Evolutionary conservation across 2,888 invertebrate genomes (phyloP), one percentile per base, ranked within the genome.

Genomic region (Scaptodrosophila latifasciaeformis): DNA sequence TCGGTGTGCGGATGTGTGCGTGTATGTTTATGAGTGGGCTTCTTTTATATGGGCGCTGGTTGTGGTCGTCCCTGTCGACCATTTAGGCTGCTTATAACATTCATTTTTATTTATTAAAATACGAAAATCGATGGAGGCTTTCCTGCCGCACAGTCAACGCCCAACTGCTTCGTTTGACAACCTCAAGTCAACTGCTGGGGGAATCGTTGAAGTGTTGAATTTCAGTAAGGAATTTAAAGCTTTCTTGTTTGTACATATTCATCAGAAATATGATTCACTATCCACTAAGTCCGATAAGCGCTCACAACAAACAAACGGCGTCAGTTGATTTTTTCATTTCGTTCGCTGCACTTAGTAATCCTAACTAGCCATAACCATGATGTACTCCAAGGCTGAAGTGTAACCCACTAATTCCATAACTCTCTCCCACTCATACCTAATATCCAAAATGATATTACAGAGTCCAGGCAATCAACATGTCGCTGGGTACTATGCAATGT

Each of bases 401-500:
- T 83, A 82, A 75, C 29, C 49, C 10, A 50, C 37, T 37, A 44
- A 30, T 35, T 30, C 19, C 47, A n/a, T n/a, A 51, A 19, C 24
- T 24, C 4, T 15, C 37, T 37, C 6, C 17, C 9, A 34, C 13
- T 34, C 15, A 13, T 2, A 43, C 6, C 29, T 1, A 24, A 15
- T 5, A 18, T 18, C 21, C 21, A 19, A 30, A 9, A 24, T 24
- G 10, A 2, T n/a, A 7, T 78, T 79, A 2, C 63, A 83, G 83
- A 83, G 65, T 84, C 59, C 83, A 82, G 66, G 82, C 82, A 62
- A 74, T 74, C 65, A 89, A 87, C 63, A 95, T 96, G 95, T 94
- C 96, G 65, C 87, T 96, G 86, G 95, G 94, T 84, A 94, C 93
- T 82, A 97, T 97, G 93, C 92, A 93, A 83, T 99, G 98, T 88